A percentile compares a stretch with the other conserved stretches of the same genome.
These are phyloP conservation scores for Erythrolamprus reginae DNA, from an alignment of 2,113 vertebrate genomes.

Conservation along the genomic window DNA sequence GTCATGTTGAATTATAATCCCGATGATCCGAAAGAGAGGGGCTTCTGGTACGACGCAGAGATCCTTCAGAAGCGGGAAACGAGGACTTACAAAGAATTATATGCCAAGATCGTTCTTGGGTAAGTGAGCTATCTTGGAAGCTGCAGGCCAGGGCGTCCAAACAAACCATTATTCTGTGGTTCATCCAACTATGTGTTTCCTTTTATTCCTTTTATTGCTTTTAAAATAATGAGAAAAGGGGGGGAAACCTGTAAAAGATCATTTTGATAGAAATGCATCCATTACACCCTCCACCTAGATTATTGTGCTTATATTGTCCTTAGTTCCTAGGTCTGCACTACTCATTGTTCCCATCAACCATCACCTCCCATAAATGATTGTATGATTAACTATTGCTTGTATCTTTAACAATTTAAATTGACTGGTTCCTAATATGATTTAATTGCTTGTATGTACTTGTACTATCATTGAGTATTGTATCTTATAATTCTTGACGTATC, in stretches of 20 bases:
- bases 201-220: background rate
- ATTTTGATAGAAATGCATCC: background rate
- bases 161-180: background rate
- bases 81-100: slow-evolving; percentile 77
- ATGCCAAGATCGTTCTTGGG: slow-evolving; percentile 85
- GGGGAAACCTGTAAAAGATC: background rate
- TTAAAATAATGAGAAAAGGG: background rate
- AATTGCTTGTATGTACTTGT: no score
- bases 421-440: no score
- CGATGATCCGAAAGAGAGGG: slow-evolving; percentile 86
- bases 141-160: no score
- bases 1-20: slow-evolving; percentile 97
- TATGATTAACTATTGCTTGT: no score
- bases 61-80: slow-evolving; percentile 87
- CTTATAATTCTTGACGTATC: no score
- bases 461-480: no score
- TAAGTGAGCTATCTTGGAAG: slow-evolving; percentile 58
- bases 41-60: slow-evolving; percentile 95
- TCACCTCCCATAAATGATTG: no score
- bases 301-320: no score
- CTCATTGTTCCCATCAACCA: no score
- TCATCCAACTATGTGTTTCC: background rate
- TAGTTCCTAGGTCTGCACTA: no score
- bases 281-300: background rate
- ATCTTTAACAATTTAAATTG: no score